phyloP scores from a whole-genome alignment of 2,113 vertebrate genomes.

The Capra hircus region DNA sequence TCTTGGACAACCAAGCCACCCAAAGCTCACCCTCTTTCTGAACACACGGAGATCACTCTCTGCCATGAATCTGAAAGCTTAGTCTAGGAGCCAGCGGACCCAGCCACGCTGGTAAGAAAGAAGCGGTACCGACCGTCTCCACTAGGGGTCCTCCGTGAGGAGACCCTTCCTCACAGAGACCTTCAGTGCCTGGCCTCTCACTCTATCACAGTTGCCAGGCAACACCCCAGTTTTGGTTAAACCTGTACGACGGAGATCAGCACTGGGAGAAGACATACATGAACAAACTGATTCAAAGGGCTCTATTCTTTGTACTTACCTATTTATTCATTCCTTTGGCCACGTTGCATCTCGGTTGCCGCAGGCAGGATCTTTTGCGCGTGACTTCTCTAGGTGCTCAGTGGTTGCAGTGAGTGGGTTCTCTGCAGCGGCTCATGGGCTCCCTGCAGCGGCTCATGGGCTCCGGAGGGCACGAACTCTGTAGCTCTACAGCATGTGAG shows the following conservation, averaged over 20 bases:
- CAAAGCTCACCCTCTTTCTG: neutral
- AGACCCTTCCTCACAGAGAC: neutral
- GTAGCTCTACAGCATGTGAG: neutral
- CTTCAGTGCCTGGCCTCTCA: neutral
- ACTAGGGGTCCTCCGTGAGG: neutral
- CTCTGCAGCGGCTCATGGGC: neutral
- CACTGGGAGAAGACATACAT: neutral
- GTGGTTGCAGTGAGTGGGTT: accelerated
- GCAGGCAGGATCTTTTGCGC: accelerated
- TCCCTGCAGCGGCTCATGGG: accelerated
- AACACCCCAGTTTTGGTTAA: neutral
- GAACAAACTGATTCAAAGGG: neutral
- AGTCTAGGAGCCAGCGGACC: too few relatives aligned
- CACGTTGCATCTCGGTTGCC: neutral
- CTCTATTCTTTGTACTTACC: neutral
- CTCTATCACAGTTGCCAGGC: neutral
- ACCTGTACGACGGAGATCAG: neutral
- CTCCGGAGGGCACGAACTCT: neutral
- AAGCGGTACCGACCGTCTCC: neutral
- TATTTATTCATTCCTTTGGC: neutral
- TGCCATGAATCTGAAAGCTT: neutral
- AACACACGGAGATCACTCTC: neutral
- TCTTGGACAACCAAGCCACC: neutral
- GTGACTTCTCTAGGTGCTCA: neutral
- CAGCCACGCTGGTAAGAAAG: neutral